Evolutionary conservation across 2,888 invertebrate genomes (phyloP), one percentile per base, ranked within the genome.

Genomic region (Onthophagus sagittarius): DNA sequence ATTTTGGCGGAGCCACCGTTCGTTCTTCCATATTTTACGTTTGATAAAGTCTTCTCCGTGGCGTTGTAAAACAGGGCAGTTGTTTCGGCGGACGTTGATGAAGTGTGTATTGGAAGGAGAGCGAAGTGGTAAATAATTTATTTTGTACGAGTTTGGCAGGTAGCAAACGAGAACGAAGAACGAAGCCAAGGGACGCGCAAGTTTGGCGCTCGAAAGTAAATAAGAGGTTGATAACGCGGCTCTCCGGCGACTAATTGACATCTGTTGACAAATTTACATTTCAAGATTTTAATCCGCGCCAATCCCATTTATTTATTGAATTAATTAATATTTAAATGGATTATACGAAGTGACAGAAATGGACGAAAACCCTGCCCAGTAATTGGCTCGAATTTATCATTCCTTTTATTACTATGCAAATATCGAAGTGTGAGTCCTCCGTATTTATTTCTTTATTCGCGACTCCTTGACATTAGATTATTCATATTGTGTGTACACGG

Each of bases 221-320:
- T 71, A 71, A 71, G 62, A 70, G 53, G 33, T 13, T 32, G 69
- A 69, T 71, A 71, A 63, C 15, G 64, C 14, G 31, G 23, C 31
- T 31, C 62, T 14, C 15, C 64, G 33, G 64, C 32, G 67, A 31
- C 64, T 72, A 72, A 72, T 72, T 72, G 72, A 72, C 72, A 74
- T 72, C 73, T 73, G 74, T 71, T 74, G 74, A 76, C 76, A 76
- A 76, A 76, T 76, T 74, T 76, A 72, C 75, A 75, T 75, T 73
- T 73, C 73, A 70, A 72, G 63, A 73, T 75, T 75, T 75, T 73
- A 75, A 75, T 73, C 71, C 71, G 69, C 67, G 71, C 71, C 72
- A 69, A 73, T 73, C 75, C 72, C 72, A 39, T 71, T 73, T 75
- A 71, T 73, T 75, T 73, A 75, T 73, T 71, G 71, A 73, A 62